Evolutionary conservation across 1,140 invertebrate species (phyloP), one percentile per base, ranked within the genome.

Genomic region (Zaprionus gabonicus): DNA sequence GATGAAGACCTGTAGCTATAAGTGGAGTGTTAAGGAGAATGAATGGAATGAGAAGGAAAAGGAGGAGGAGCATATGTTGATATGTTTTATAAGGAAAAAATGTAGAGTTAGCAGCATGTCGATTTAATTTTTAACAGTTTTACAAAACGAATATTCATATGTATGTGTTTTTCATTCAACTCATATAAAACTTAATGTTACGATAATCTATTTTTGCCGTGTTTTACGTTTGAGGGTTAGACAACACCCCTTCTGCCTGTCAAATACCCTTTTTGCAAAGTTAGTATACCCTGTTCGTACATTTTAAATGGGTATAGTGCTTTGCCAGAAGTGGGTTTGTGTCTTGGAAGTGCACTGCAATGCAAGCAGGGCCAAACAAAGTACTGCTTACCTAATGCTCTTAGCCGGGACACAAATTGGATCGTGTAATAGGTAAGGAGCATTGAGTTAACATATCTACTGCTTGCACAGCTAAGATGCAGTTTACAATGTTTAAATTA

Each of bases 1-100:
- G 91, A 92, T 28, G 84, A 92, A 46, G 91, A 92, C 68, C 81
- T 92, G 78, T 91, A 91, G 85, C 77, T 59, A 25, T 63, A 51
- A 49, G 31, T 73, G 66, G 10, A 44, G 27, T 23, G 38, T 20
- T 7, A 38, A 20, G 12, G 3, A 51, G 31, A 0, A 20, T 20
- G 20, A 20, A 20, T 20, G 20, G 20, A 20, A 20, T 20, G 20
- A 36, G 15, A 1, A 56, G 20, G 31, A 20, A n/a, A 5, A 27
- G n/a, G 5, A 25, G 13, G 41, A 17, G 41, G 60, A 63, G 13
- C 46, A 60, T 60, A 60, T 60, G 28, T 56, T 55, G 20, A 57
- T 65, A 57, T 71, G 38, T 65, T 62, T 13, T 49, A 63, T 62
- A 49, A 63, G 58, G 23, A 70, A 63, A 63, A 38, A 44, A 44